Evolutionary conservation across 2,113 vertebrate species (phyloP).

Genomic region (Mobula hypostoma): DNA sequence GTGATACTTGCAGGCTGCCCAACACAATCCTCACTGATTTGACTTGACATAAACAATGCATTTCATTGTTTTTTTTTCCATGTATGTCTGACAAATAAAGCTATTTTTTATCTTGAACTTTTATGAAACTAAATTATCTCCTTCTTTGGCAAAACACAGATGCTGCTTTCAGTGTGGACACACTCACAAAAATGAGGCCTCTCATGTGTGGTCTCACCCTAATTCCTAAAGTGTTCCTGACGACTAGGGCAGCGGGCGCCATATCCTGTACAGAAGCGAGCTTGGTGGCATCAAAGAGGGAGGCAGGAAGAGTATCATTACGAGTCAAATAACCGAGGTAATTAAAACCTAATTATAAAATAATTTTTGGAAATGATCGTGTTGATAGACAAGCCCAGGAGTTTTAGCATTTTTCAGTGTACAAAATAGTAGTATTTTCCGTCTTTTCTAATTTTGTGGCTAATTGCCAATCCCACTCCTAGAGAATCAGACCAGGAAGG

Average conservation of each 20-base stretch:
- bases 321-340: not conserved
- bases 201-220: not conserved
- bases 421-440: not conserved
- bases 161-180: not conserved
- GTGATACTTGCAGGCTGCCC: too few relatives aligned
- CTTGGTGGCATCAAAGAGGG: not conserved
- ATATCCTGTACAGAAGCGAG: too few relatives aligned
- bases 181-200: not conserved
- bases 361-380: not conserved
- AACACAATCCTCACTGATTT: too few relatives aligned
- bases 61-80: too few relatives aligned
- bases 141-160: not conserved
- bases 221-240: not conserved
- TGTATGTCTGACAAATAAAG: too few relatives aligned
- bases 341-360: not conserved
- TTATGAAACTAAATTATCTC: not conserved
- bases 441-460: not conserved
- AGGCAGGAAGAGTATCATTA: not conserved
- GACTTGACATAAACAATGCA: too few relatives aligned
- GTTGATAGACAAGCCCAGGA: not conserved
- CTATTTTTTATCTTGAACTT: too few relatives aligned
- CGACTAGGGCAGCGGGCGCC: too few relatives aligned
- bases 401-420: not conserved
- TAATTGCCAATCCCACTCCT: not conserved
- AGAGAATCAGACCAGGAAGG: not conserved